Conservation (phyloP, 1,140 invertebrate species). For the Aphelenchoides fujianensis region DNA sequence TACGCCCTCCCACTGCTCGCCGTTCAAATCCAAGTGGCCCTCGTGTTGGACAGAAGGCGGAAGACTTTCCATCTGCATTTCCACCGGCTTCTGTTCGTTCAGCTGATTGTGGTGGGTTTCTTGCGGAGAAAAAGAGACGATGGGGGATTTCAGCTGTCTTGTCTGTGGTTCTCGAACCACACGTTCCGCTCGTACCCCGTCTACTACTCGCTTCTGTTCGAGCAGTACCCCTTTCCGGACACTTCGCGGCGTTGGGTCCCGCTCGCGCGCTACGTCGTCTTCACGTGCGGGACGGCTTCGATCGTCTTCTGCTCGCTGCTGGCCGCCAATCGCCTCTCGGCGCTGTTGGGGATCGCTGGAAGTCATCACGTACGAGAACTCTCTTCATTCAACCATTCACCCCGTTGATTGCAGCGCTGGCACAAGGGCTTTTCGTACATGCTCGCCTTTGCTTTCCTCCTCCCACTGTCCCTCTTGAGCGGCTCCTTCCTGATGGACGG, state of each 20-base stretch:
- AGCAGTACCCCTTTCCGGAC: not conserved
- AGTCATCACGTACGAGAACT: not conserved
- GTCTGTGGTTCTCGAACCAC: not conserved
- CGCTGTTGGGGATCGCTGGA: not conserved
- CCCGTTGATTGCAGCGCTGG: not conserved
- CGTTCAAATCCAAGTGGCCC: not conserved
- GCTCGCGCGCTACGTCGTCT: not conserved
- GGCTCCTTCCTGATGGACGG: too few species aligned
- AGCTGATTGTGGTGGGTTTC: not conserved
- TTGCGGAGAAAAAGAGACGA: not conserved
- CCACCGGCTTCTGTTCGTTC: not conserved
- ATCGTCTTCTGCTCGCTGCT: not conserved
- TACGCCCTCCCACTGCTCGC: not conserved
- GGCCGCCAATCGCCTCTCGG: not conserved
- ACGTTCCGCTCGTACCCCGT: not conserved
- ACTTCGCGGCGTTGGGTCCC: not conserved
- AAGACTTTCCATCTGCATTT: not conserved
- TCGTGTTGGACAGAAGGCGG: not conserved
- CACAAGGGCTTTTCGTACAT: not conserved
- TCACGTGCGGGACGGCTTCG: not conserved
- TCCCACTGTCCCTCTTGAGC: too few species aligned
- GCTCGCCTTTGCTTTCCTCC: not conserved
- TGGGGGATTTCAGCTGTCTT: not conserved
- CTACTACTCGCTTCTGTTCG: not conserved
- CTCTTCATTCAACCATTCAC: not conserved